Base-by-base conservation (phyloP, 2,888 invertebrate genomes). In the Conistra vaccinii region DNA sequence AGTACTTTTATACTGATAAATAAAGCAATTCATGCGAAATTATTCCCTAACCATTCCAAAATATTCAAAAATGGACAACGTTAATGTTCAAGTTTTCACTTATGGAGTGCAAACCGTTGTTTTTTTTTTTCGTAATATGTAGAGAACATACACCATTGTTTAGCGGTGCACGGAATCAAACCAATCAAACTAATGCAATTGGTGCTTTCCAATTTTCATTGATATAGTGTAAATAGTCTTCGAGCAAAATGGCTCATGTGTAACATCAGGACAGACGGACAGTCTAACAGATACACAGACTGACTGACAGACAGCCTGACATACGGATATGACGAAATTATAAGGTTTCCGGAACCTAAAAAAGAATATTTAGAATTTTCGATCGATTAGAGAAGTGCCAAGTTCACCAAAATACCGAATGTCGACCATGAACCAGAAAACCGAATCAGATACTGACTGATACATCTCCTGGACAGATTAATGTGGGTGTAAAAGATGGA, bases 401-500 rank as follows among this genome's bases (percentile, higher is more conserved):
- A 70, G 32, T 42, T 42, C 7, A 12, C 23, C 20, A 20, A 73
- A 51, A 48, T 73, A 45, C 9, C n/a, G 20, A 42, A 61, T 17
- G n/a, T 5, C 23, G n/a, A 74, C n/a, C 29, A 42, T 51, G 75
- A 75, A 51, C 35, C 4, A 32, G 39, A 73, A 73, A 45, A 32
- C 6, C 17, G 26, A 42, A 9, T 20, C 0, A 26, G 39, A 5
- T 29, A 55, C 9, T 32, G 58, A 58, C 58, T 26, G 23, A 23
- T 70, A 17, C 10, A 53, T 53, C n/a, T 71, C 12, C 20, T 48
- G 1, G 35, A 23, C 17, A 17, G 17, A 60, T 60, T 73, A 39
- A 32, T 42, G 32, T 48, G n/a, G 45, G 23, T 72, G 35, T 26
- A 12, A n/a, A n/a, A n/a, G 26, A 72, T 71, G 10, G 42, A 72